A percentile compares a stretch with the other conserved stretches of the same genome.
Conservation (phyloP, 1,140 invertebrate genomes). For the Bactericera cockerelli region DNA sequence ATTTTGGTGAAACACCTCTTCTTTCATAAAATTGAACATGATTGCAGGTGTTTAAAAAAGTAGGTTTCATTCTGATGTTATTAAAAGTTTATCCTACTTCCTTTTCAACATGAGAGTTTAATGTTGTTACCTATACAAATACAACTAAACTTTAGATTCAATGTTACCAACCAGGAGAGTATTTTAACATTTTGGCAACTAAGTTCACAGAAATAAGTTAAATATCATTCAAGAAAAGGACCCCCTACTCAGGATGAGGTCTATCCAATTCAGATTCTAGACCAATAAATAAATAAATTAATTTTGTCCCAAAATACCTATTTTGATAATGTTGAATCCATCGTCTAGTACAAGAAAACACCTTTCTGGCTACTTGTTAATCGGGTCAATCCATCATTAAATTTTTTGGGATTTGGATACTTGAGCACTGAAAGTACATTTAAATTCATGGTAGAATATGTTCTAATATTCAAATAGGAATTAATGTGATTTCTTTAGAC, state of each 20-base stretch:
- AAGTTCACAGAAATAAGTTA: background rate
- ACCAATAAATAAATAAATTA: too few relatives aligned
- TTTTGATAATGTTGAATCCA: too few relatives aligned
- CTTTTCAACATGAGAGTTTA: too few relatives aligned
- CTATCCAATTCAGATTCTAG: background rate
- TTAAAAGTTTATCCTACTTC: background rate
- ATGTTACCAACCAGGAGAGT: background rate
- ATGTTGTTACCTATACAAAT: background rate
- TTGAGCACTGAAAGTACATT: too few relatives aligned
- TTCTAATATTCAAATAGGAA: too few relatives aligned
- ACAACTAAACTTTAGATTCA: background rate
- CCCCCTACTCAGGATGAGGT: background rate
- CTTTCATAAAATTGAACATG: background rate
- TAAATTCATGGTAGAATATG: too few relatives aligned
- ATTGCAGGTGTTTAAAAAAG: constrained; percentile 2
- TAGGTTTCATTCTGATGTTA: background rate
- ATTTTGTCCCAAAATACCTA: too few relatives aligned
- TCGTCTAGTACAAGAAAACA: too few relatives aligned
- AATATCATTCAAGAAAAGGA: background rate
- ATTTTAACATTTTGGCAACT: background rate
- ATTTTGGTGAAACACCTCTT: background rate
- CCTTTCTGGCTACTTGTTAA: too few relatives aligned
- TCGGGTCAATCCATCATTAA: too few relatives aligned
- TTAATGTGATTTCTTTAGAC: too few relatives aligned
- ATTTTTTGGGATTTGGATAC: too few relatives aligned